Evolutionary conservation across 2,113 vertebrate species (phyloP), one percentile per base, ranked within the genome.

Genomic region (Spilogale gracilis): DNA sequence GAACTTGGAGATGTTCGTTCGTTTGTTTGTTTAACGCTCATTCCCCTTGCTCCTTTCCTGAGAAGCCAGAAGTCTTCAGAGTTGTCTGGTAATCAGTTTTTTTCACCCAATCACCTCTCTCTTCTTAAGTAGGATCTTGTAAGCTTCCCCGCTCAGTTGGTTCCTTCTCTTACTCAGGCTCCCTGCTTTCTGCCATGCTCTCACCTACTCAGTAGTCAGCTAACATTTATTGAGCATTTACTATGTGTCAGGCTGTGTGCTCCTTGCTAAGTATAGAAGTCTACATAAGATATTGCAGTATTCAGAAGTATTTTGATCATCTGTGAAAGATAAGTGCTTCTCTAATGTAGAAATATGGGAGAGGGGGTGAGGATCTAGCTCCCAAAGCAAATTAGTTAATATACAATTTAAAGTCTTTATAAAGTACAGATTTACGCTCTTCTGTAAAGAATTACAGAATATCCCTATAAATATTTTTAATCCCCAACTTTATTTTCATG

Each of bases 291-390:
- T 5, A 20, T 12, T 45, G 12, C 48, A 25, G 52, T 20, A 6
- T 78, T 95, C 52, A 76, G 52, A 94, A 56, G 18, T 71, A 38
- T 95, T 74, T 93, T 63, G n/a, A 63, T 80, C 12, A 80, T 23
- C 25, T 86, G 2, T 89, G 61, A 61, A 67, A 69, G 48, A 61
- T 14, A 78, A 87, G 10, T 60, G 32, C 54, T 91, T 96, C n/a
- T 87, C 2, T 81, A 32, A 69, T 92, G 74, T 81, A 81, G 71
- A 88, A 81, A 52, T 21, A 8, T 9, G 6, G 43, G 6, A 20
- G 17, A 20, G 23, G 3, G 50, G 0, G 13, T 65, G 13, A 32
- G 7, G 27, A 87, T 67, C 74, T 27, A 81, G 27, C 61, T 43
- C 73, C 3, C 9, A 73, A 63, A 60, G 5, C 25, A 89, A 81